phyloP scores from a whole-genome alignment of 2,797 vertebrate species.

The Echiichthys vipera region DNA sequence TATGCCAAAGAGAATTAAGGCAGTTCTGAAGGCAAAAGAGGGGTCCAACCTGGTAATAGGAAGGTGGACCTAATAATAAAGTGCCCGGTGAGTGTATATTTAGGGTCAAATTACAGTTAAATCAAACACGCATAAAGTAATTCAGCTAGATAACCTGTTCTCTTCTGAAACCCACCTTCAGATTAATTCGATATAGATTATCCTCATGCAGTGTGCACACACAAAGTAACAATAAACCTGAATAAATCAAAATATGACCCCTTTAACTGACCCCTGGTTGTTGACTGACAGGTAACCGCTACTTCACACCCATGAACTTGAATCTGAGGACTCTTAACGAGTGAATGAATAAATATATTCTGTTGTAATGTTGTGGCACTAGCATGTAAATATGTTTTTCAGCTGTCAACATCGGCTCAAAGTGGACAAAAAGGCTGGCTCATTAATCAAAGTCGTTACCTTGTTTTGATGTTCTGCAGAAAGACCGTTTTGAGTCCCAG shows the following conservation, averaged over 20 bases:
- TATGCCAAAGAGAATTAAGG: too few relatives aligned
- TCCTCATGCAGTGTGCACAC: not conserved
- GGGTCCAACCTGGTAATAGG: too few relatives aligned
- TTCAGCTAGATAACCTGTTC: not conserved
- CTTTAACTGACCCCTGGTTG: not conserved
- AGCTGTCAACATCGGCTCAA: slow-evolving; percentile 58
- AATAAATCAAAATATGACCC: not conserved
- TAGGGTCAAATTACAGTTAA: too few relatives aligned
- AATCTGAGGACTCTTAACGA: slow-evolving; percentile 25
- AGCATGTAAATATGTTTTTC: slow-evolving; percentile 46
- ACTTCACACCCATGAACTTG: slow-evolving; percentile 24
- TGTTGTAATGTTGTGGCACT: not conserved
- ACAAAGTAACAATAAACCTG: not conserved
- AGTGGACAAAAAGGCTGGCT: slow-evolving; percentile 46
- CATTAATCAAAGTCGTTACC: slow-evolving; percentile 73
- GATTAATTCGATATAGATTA: not conserved
- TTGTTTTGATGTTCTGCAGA: slow-evolving; percentile 69
- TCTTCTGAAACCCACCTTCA: too few relatives aligned
- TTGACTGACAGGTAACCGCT: slow-evolving; percentile 5
- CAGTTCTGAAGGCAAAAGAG: too few relatives aligned
- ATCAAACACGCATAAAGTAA: not conserved
- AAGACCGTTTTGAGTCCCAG: slow-evolving; percentile 35
- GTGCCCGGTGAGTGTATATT: too few relatives aligned
- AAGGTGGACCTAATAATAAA: too few relatives aligned
- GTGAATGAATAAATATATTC: slow-evolving; percentile 1